Percentiles rank a stretch among this genome's conserved stretches.
Evolutionary conservation across 2,113 vertebrate genomes (phyloP).

Genomic region (Forbesichthys agassizii): DNA sequence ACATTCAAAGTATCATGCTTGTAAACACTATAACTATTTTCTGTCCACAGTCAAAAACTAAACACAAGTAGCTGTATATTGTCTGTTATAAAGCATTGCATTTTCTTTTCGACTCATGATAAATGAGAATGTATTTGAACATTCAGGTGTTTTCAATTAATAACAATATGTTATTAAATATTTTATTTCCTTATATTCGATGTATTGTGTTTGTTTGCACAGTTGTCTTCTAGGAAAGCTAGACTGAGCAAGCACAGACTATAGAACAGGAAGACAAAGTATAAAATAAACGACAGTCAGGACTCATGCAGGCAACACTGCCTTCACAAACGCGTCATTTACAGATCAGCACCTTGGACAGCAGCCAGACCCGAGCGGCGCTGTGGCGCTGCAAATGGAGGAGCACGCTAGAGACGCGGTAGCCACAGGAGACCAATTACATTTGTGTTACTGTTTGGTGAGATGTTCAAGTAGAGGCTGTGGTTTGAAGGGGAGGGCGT

Average conservation of each 20-base stretch:
- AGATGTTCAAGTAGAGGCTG: conserved; percentile 35
- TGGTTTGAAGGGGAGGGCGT: conserved; percentile 21
- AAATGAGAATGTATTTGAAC: too few relatives aligned
- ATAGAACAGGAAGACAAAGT: conserved; percentile 2
- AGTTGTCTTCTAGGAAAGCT: conserved; percentile 1
- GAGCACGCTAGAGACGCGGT: conserved; percentile 28
- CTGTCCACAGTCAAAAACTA: not conserved
- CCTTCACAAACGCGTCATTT: conserved; percentile 43
- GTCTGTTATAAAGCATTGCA: too few relatives aligned
- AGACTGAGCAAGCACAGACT: not conserved
- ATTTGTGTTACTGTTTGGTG: conserved; percentile 52
- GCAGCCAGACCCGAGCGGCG: conserved; percentile 36
- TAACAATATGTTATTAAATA: too few relatives aligned
- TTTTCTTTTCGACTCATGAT: too few relatives aligned
- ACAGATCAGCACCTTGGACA: conserved; percentile 66
- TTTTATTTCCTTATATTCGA: too few relatives aligned
- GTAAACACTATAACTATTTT: not conserved
- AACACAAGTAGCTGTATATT: too few relatives aligned
- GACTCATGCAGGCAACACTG: conserved; percentile 34
- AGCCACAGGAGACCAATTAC: conserved; percentile 65
- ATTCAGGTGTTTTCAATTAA: too few relatives aligned
- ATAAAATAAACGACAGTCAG: conserved; percentile 12
- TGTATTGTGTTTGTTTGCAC: not conserved
- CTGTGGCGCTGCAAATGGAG: conserved; percentile 57
- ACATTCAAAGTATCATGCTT: not conserved